Conservation (phyloP, 2,888 invertebrate species). For the Chaetoderma sp. region DNA sequence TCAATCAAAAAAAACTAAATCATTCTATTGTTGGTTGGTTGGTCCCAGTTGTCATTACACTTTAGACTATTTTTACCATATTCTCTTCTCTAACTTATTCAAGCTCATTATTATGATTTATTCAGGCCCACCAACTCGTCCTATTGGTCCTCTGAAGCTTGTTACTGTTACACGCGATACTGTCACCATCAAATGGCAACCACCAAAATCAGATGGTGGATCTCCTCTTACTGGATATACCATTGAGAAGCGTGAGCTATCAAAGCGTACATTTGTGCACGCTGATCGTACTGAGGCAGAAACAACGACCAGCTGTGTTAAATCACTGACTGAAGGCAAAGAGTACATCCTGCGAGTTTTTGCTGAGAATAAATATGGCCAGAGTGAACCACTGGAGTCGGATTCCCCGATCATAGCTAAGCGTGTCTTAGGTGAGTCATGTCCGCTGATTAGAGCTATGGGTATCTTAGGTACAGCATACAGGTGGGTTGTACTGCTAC, state of each 20-base stretch:
- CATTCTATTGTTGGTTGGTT: background rate
- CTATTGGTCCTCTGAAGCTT: slow-evolving; percentile 63
- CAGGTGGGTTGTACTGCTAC: background rate
- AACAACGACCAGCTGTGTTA: slow-evolving; percentile 9
- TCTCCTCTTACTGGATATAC: slow-evolving; percentile 63
- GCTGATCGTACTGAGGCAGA: slow-evolving; percentile 56
- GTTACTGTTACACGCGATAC: slow-evolving; percentile 64
- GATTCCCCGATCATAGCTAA: slow-evolving; percentile 20
- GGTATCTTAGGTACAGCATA: no score
- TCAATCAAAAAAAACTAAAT: background rate
- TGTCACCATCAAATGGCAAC: slow-evolving; percentile 67
- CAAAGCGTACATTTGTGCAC: slow-evolving; percentile 60
- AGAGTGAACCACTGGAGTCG: slow-evolving; percentile 87
- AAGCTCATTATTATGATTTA: slow-evolving; percentile 5
- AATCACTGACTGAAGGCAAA: slow-evolving; percentile 30
- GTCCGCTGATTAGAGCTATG: no score
- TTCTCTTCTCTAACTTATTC: background rate
- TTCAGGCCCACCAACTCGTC: slow-evolving; percentile 59
- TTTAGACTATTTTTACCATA: slow-evolving; percentile 6
- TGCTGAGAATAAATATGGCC: slow-evolving; percentile 89
- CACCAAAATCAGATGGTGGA: slow-evolving; percentile 68
- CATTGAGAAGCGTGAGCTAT: slow-evolving; percentile 61
- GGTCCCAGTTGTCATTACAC: background rate
- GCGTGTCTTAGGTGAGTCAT: slow-evolving; percentile 55
- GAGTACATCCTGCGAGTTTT: slow-evolving; percentile 47